Conservation (phyloP, 2,888 invertebrate species). For the Oligia strigilis region DNA sequence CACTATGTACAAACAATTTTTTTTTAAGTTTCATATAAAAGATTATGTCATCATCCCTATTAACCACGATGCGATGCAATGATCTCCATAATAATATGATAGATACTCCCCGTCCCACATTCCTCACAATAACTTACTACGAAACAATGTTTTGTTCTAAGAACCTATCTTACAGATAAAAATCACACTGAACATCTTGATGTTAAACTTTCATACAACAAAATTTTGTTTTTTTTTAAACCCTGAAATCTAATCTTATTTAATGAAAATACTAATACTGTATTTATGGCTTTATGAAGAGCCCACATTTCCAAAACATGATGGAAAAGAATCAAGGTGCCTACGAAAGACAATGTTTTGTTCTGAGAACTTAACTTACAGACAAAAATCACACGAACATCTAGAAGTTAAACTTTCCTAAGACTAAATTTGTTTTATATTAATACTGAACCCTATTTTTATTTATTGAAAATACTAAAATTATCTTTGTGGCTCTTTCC, state of each 20-base stretch:
- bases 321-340: not conserved
- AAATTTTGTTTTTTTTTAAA: no score
- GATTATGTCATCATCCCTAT: not conserved
- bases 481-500: not conserved
- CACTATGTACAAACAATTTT: no score
- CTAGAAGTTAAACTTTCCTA: slow-evolving; percentile 18
- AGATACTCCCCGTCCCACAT: not conserved
- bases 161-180: not conserved
- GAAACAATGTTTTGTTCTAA: not conserved
- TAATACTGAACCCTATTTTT: not conserved
- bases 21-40: not conserved
- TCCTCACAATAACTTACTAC: not conserved
- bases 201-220: not conserved
- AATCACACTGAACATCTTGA: no score
- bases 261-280: no score
- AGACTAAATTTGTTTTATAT: not conserved
- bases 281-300: no score
- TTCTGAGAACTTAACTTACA: not conserved
- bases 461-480: slow-evolving; percentile 6
- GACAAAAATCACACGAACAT: slow-evolving; percentile 24
- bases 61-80: no score
- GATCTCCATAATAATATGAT: not conserved
- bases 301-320: no score
- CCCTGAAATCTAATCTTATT: not conserved
- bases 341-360: not conserved